Percentiles rank a stretch among this genome's conserved stretches.
Conservation (phyloP, 2,113 vertebrate species). For the Microtus richardsoni region DNA sequence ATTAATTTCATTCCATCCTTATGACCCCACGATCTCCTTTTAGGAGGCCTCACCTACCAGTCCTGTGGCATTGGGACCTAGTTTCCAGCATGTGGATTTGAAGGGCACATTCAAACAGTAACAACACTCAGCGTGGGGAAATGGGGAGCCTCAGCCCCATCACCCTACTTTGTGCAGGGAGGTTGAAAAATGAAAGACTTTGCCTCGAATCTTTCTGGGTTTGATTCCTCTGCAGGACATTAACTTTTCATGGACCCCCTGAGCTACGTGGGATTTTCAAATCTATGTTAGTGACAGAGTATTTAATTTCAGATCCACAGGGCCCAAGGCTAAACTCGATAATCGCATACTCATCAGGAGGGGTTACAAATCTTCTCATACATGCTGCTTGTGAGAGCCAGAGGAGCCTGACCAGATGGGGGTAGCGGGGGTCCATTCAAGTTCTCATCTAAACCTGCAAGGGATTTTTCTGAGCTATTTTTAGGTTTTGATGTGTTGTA, state of each 20-base stretch:
- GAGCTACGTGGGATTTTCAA: conserved; percentile 37
- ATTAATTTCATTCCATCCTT: neutral
- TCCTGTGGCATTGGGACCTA: neutral
- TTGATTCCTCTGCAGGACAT: neutral
- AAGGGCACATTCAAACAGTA: neutral
- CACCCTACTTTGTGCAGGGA: neutral
- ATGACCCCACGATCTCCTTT: neutral
- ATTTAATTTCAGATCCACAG: conserved; percentile 64
- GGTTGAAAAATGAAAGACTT: neutral
- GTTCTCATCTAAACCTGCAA: neutral
- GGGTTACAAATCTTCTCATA: conserved; percentile 11
- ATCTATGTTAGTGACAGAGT: conserved; percentile 23
- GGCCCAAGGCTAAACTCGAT: neutral
- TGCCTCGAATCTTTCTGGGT: neutral
- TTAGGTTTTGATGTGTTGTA: neutral
- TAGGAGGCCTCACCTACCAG: neutral
- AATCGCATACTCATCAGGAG: conserved; percentile 26
- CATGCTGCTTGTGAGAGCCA: neutral
- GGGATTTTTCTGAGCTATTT: neutral
- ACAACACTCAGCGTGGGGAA: neutral
- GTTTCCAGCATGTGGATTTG: neutral
- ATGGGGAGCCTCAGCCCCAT: accelerated
- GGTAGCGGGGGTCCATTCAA: accelerated
- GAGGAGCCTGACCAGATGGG: neutral
- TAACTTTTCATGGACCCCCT: conserved; percentile 55